These are phyloP conservation scores for Lipophrys pholis DNA, from an alignment of 2,113 vertebrate species.

Conservation along the genomic window DNA sequence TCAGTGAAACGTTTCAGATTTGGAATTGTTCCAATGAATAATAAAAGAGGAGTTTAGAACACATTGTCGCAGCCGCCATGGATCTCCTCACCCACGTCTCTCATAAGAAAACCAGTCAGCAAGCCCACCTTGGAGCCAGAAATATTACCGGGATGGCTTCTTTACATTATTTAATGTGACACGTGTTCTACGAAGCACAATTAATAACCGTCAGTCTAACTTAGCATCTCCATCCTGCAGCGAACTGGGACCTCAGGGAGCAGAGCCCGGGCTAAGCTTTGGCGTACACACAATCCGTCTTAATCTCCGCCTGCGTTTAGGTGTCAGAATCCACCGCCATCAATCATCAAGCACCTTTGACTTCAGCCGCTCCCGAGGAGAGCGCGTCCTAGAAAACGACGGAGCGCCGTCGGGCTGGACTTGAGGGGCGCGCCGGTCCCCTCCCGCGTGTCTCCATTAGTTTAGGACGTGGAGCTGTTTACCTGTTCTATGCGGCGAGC, in stretches of 20 bases:
- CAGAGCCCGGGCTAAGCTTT: constrained; percentile 49
- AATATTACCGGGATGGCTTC: constrained; percentile 56
- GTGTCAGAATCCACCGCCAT: constrained; percentile 62
- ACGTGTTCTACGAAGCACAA: constrained; percentile 44
- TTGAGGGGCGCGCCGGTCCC: background rate
- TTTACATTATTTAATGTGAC: constrained; percentile 67
- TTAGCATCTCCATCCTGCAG: constrained; percentile 62
- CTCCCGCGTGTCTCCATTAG: constrained; percentile 26
- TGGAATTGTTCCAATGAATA: too few relatives aligned
- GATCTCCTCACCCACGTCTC: background rate
- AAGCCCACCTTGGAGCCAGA: constrained; percentile 36
- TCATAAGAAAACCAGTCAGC: constrained; percentile 55
- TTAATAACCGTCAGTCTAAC: constrained; percentile 70
- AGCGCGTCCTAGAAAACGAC: constrained; percentile 28
- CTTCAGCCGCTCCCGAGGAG: constrained; percentile 19
- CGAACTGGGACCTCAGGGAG: constrained; percentile 44
- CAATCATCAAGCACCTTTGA: constrained; percentile 62
- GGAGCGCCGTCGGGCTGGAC: background rate
- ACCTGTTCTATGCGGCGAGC: constrained; percentile 38
- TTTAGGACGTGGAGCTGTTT: constrained; percentile 28
- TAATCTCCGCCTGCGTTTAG: constrained; percentile 68
- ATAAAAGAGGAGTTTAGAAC: too few relatives aligned
- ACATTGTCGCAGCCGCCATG: constrained; percentile 17
- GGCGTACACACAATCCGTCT: constrained; percentile 64
- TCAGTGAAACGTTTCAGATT: too few relatives aligned